Percentiles rank a stretch among this genome's conserved stretches.
These are phyloP conservation scores for Semaprochilodus insignis DNA, from an alignment of 2,797 vertebrate genomes.

Conservation along the genomic window DNA sequence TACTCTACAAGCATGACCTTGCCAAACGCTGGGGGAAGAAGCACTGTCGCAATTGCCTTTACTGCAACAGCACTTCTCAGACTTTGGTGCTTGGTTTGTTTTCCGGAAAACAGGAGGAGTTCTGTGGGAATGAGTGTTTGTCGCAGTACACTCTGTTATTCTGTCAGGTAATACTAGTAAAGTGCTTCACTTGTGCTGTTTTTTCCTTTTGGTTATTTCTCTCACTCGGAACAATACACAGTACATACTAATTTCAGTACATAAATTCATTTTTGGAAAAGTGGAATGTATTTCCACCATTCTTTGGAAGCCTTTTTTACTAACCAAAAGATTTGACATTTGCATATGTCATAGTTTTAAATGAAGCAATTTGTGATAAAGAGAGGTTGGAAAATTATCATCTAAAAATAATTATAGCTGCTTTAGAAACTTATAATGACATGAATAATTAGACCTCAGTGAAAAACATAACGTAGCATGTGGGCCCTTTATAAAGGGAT, in stretches of 20 bases:
- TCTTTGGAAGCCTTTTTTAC: too few species aligned
- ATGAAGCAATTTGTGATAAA: too few species aligned
- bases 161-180: slow-evolving; percentile 82
- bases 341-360: too few species aligned
- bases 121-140: slow-evolving; percentile 94
- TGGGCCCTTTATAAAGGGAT: too few species aligned
- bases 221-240: not conserved
- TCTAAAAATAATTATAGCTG: too few species aligned
- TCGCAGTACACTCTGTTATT: slow-evolving; percentile 93
- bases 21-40: slow-evolving; percentile 88
- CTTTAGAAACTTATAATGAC: too few species aligned
- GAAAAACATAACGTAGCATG: too few species aligned
- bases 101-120: slow-evolving; percentile 87
- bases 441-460: too few species aligned
- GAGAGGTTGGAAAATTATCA: too few species aligned
- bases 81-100: slow-evolving; percentile 87
- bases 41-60: slow-evolving; percentile 91
- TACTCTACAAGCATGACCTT: slow-evolving; percentile 93
- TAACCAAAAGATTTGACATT: too few species aligned
- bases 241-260: not conserved
- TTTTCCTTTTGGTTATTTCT: not conserved
- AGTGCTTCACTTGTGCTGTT: not conserved
- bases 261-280: not conserved
- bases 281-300: not conserved
- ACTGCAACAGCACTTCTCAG: slow-evolving; percentile 88